Evolutionary conservation across 2,888 invertebrate genomes (phyloP), one percentile per base, ranked within the genome.

Genomic region (Dilophus febrilis): DNA sequence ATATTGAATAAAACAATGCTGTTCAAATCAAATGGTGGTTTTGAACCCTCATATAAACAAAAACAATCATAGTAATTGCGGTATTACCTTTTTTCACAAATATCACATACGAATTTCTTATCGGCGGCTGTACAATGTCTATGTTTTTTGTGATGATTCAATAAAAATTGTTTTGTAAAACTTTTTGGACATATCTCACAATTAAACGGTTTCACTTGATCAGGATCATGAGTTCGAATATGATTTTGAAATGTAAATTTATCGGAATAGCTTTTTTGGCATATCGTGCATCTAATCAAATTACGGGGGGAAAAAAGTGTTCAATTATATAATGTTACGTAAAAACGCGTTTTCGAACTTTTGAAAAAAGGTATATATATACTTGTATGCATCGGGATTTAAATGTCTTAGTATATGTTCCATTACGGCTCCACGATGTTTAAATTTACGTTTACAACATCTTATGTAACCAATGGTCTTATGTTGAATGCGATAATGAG

Each of bases 311-410:
- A 37, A 22, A 22, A 22, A 22, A n/a, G n/a, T n/a, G n/a, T n/a
- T n/a, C n/a, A n/a, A n/a, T n/a, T n/a, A n/a, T n/a, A n/a, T n/a
- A n/a, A n/a, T n/a, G n/a, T n/a, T n/a, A n/a, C n/a, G n/a, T n/a
- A n/a, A n/a, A n/a, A n/a, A n/a, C n/a, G n/a, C n/a, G n/a, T n/a
- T n/a, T n/a, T n/a, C n/a, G n/a, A n/a, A n/a, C n/a, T n/a, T n/a
- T n/a, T n/a, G n/a, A n/a, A n/a, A n/a, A n/a, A n/a, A n/a, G n/a
- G n/a, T n/a, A n/a, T n/a, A 22, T 7, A 53, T 47, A 43, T 61
- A 61, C 61, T 57, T 61, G 37, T 58, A 61, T 42, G 56, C 54
- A 41, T 59, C 58, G 2, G 61, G 61, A 50, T 61, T 54, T 11
- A 53, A 41, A 44, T 61, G 61, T 3, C 55, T 53, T 33, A 58